These are phyloP conservation scores for Pterocles burchelli DNA, from an alignment of 2,113 vertebrate genomes.

Conservation along the genomic window DNA sequence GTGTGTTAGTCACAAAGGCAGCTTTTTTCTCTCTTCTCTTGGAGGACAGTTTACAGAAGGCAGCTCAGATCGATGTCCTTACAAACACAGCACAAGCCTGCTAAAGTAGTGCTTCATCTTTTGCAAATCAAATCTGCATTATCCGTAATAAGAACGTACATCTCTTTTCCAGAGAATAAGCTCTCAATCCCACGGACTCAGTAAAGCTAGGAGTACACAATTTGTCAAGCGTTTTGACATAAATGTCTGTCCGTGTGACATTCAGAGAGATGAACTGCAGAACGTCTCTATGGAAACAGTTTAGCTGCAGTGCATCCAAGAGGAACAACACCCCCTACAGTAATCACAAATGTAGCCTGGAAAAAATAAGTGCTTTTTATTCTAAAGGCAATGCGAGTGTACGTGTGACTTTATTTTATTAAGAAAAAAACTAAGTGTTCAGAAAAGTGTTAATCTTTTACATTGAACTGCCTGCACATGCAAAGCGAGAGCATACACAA, in stretches of 20 bases:
- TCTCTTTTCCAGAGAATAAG: background rate
- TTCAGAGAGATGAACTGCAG: slow-evolving; percentile 20
- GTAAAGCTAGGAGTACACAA: background rate
- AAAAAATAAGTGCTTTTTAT: background rate
- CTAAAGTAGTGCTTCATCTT: background rate
- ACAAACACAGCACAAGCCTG: background rate
- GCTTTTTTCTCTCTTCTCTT: slow-evolving; percentile 16
- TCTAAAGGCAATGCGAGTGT: background rate
- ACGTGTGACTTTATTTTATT: background rate
- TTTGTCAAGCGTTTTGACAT: slow-evolving; percentile 17
- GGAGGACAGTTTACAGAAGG: slow-evolving; percentile 56
- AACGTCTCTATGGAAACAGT: slow-evolving; percentile 59
- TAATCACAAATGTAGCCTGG: background rate
- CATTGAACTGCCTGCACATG: background rate
- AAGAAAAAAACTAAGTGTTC: background rate
- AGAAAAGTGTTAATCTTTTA: background rate
- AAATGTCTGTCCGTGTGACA: background rate
- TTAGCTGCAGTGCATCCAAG: background rate
- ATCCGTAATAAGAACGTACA: background rate
- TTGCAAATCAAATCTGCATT: background rate
- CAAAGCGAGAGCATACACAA: background rate
- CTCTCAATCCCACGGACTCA: background rate
- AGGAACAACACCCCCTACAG: background rate
- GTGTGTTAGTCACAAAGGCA: slow-evolving; percentile 42
- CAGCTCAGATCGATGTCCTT: background rate